These are phyloP conservation scores for Nyctibius bracteatus DNA, from an alignment of 2,113 vertebrate species.

Conservation along the genomic window DNA sequence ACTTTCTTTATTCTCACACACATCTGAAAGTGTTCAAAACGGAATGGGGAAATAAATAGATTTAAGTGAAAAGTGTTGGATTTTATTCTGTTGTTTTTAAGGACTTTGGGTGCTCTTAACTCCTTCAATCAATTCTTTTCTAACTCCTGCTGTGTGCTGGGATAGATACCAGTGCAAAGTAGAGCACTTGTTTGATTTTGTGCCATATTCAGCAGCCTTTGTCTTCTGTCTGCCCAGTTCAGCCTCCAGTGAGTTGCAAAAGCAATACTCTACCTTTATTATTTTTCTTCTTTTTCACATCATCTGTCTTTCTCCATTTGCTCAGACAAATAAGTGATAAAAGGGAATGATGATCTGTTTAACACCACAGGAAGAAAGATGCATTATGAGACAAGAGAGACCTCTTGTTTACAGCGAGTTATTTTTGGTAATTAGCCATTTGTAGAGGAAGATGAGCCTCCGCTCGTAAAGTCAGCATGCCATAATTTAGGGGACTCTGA, in stretches of 20 bases:
- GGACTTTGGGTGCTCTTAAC: not conserved
- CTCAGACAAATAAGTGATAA: constrained; percentile 47
- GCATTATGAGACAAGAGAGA: constrained; percentile 53
- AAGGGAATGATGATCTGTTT: constrained; percentile 41
- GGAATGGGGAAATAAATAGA: not conserved
- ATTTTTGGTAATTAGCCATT: constrained; percentile 67
- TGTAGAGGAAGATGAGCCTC: constrained; percentile 50
- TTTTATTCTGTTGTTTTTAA: not conserved
- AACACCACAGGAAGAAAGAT: constrained; percentile 47
- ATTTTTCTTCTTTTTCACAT: not conserved
- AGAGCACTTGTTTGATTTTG: not conserved
- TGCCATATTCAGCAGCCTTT: not conserved
- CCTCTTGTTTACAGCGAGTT: constrained; percentile 52
- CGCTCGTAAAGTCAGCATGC: constrained; percentile 23
- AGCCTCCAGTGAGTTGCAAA: not conserved
- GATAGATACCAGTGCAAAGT: not conserved
- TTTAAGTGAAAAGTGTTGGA: not conserved
- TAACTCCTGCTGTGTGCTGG: not conserved
- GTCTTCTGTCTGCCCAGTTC: not conserved
- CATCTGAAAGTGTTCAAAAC: not conserved
- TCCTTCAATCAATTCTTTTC: not conserved
- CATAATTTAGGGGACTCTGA: constrained; percentile 46
- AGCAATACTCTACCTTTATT: not conserved
- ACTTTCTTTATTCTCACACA: not conserved
- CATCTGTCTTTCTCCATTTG: constrained; percentile 28